phyloP scores from a whole-genome alignment of 2,797 vertebrate species.

The Smutsia temminckii region DNA sequence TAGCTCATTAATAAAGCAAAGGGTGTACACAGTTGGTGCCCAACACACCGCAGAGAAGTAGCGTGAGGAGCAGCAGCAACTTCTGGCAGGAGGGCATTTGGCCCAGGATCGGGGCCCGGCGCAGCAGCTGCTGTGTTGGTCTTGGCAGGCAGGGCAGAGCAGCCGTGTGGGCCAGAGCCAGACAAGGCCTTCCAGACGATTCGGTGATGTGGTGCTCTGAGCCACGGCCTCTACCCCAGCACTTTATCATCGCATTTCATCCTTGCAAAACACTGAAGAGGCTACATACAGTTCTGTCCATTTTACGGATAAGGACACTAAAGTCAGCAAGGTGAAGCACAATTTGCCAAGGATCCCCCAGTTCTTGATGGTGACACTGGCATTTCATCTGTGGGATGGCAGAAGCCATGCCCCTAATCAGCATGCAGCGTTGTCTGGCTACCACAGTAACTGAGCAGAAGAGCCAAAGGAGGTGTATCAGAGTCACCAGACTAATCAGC shows the following conservation, averaged over 20 bases:
- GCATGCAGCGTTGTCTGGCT: neutral
- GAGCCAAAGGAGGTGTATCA: rapidly evolving
- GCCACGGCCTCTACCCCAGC: rapidly evolving
- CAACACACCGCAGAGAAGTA: too few relatives aligned
- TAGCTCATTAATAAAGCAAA: neutral
- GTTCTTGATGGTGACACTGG: neutral
- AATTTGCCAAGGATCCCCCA: neutral
- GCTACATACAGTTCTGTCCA: neutral
- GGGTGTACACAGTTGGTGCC: rapidly evolving
- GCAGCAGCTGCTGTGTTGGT: rapidly evolving
- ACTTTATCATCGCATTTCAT: neutral
- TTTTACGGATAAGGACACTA: too few relatives aligned
- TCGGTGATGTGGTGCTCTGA: rapidly evolving
- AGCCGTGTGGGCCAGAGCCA: rapidly evolving
- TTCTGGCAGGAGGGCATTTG: neutral
- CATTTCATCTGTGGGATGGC: rapidly evolving
- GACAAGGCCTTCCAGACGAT: neutral
- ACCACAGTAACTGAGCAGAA: neutral
- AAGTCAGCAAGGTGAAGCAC: neutral
- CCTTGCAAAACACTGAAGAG: neutral
- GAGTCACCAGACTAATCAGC: too few relatives aligned
- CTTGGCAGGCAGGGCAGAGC: rapidly evolving
- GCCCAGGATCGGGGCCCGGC: neutral
- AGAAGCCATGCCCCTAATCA: neutral
- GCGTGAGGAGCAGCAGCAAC: rapidly evolving